These are phyloP conservation scores for Thymallus thymallus DNA, from an alignment of 2,113 vertebrate genomes.

Conservation along the genomic window DNA sequence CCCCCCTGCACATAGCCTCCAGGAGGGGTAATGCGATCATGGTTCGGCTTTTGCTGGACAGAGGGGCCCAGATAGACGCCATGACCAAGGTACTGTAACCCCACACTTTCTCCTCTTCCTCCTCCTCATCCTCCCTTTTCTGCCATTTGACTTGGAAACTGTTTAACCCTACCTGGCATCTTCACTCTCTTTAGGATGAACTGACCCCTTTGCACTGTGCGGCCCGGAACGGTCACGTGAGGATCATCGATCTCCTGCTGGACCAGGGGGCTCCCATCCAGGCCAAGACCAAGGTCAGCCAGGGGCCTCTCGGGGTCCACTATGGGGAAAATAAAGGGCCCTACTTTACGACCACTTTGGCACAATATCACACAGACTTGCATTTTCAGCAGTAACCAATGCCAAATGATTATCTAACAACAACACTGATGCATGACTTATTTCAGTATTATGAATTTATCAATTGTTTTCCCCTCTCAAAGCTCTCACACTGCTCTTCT, in stretches of 20 bases:
- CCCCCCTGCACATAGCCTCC: conserved; percentile 92
- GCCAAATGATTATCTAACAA: background rate
- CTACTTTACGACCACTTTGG: background rate
- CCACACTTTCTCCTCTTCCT: background rate
- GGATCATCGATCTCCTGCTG: conserved; percentile 93
- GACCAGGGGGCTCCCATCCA: conserved; percentile 95
- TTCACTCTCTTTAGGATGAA: conserved; percentile 80
- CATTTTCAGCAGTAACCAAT: conserved; percentile 10
- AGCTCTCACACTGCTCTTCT: background rate
- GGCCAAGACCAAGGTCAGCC: conserved; percentile 91
- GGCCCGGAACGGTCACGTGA: conserved; percentile 91
- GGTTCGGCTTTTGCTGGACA: conserved; percentile 95
- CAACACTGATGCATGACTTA: background rate
- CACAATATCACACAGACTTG: background rate
- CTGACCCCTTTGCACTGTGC: conserved; percentile 98
- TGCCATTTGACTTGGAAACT: background rate
- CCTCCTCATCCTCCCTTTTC: background rate
- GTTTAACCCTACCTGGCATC: background rate
- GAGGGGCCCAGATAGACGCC: conserved; percentile 92
- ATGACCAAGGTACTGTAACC: conserved; percentile 84
- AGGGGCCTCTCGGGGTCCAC: background rate
- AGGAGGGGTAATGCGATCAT: conserved; percentile 95
- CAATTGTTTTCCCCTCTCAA: background rate
- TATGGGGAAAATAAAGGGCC: background rate
- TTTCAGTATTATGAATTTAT: conserved; percentile 10